These are phyloP conservation scores for Fistularia tabacaria DNA, from an alignment of 2,797 vertebrate genomes.

Conservation along the genomic window DNA sequence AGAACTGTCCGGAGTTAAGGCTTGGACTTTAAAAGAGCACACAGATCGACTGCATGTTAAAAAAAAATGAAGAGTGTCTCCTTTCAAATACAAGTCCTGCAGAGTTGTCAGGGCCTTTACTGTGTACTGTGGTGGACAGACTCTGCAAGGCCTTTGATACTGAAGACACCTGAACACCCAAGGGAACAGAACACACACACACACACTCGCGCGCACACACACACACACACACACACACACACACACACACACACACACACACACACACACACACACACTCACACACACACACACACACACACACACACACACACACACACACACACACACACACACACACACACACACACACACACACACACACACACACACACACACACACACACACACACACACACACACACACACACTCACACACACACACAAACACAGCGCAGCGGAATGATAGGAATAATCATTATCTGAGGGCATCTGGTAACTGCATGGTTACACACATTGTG, in stretches of 20 bases:
- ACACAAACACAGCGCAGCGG: too few species aligned
- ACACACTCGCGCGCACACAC: not conserved
- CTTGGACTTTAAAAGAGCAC: slow-evolving; percentile 33
- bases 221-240: slow-evolving; percentile 1
- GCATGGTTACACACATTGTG: too few species aligned
- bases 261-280: too few species aligned
- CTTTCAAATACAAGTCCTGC: slow-evolving; percentile 36
- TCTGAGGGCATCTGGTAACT: too few species aligned
- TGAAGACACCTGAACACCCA: slow-evolving; percentile 36
- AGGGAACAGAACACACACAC: slow-evolving; percentile 11
- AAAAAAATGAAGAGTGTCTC: slow-evolving; percentile 49
- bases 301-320: too few species aligned
- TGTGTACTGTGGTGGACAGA: slow-evolving; percentile 16
- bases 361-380: too few species aligned
- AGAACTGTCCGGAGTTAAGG: slow-evolving; percentile 27
- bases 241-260: slow-evolving; percentile 7
- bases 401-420: too few species aligned
- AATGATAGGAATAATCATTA: too few species aligned
- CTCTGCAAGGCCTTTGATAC: slow-evolving; percentile 34
- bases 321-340: too few species aligned
- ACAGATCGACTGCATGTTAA: slow-evolving; percentile 17
- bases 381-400: too few species aligned
- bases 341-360: too few species aligned
- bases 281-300: too few species aligned
- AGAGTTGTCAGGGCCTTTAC: slow-evolving; percentile 28